A percentile compares a stretch with the other conserved stretches of the same genome.
phyloP scores from a whole-genome alignment of 1,140 invertebrate species.

The Ridgeia piscesae region DNA sequence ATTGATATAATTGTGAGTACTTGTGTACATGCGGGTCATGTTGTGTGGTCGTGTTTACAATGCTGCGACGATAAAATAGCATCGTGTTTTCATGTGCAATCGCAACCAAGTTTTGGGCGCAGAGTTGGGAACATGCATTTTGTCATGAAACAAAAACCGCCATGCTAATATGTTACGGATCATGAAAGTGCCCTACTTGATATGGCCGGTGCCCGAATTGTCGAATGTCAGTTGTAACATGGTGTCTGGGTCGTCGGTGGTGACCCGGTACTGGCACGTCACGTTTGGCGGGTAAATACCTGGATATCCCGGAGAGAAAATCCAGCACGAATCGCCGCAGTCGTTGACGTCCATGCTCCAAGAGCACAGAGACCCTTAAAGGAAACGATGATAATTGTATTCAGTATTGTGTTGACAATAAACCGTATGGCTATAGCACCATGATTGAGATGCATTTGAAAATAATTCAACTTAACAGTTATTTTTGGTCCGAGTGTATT shows the following conservation, averaged over 20 bases:
- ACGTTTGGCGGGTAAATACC: slow-evolving; percentile 17
- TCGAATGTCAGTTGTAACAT: slow-evolving; percentile 10
- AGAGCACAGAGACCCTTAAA: slow-evolving; percentile 12
- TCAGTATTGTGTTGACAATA: background rate
- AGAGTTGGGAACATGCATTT: too few species aligned
- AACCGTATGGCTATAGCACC: background rate
- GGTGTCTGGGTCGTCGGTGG: slow-evolving; percentile 1
- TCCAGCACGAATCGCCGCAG: slow-evolving; percentile 15
- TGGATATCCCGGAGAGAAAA: slow-evolving; percentile 23
- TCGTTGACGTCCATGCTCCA: slow-evolving; percentile 17
- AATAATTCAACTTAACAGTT: too few species aligned
- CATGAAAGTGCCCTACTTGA: background rate
- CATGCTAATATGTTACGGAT: background rate
- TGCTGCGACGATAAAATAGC: background rate
- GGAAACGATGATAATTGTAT: background rate
- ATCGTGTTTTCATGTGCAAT: background rate
- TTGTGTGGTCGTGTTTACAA: background rate
- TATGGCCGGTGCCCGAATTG: background rate
- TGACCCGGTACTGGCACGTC: slow-evolving; percentile 13
- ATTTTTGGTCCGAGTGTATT: too few species aligned
- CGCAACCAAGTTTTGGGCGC: background rate
- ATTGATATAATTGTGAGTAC: too few species aligned
- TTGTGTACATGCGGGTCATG: too few species aligned
- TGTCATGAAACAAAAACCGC: too few species aligned
- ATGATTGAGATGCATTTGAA: background rate